Conservation (phyloP, 2,113 vertebrate genomes). For the Nicator chloris region DNA sequence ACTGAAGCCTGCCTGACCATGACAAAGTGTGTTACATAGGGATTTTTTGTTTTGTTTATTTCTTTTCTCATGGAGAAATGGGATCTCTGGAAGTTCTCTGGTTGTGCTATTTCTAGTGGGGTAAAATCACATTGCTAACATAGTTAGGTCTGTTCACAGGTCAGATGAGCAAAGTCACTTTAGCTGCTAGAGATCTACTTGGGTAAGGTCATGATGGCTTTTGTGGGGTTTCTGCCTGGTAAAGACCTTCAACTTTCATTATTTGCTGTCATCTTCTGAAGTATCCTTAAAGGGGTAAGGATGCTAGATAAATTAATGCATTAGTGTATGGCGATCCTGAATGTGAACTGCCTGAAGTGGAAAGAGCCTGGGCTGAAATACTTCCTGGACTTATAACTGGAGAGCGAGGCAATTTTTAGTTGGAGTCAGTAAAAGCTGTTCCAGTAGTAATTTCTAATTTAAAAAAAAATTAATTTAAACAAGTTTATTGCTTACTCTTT, state of each 20-base stretch:
- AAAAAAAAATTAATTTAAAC: not conserved
- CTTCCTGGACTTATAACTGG: not conserved
- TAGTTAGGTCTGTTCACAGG: not conserved
- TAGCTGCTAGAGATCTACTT: not conserved
- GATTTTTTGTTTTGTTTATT: not conserved
- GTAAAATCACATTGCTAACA: not conserved
- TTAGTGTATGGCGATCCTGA: not conserved
- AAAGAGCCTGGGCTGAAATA: not conserved
- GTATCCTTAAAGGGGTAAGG: not conserved
- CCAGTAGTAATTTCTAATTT: not conserved
- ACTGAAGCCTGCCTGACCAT: not conserved
- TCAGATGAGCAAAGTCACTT: not conserved
- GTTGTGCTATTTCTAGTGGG: not conserved
- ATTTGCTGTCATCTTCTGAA: not conserved
- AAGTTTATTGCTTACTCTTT: not conserved
- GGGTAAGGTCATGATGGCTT: not conserved
- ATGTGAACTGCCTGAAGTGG: not conserved
- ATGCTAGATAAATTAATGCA: not conserved
- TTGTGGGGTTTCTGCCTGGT: not conserved
- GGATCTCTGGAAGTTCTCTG: not conserved
- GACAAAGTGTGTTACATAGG: not conserved
- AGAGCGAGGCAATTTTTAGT: not conserved
- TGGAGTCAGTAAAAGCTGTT: not conserved
- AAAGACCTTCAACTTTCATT: not conserved
- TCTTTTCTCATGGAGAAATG: not conserved